phyloP scores from a whole-genome alignment of 2,888 invertebrate species.

The Orthosia incerta region DNA sequence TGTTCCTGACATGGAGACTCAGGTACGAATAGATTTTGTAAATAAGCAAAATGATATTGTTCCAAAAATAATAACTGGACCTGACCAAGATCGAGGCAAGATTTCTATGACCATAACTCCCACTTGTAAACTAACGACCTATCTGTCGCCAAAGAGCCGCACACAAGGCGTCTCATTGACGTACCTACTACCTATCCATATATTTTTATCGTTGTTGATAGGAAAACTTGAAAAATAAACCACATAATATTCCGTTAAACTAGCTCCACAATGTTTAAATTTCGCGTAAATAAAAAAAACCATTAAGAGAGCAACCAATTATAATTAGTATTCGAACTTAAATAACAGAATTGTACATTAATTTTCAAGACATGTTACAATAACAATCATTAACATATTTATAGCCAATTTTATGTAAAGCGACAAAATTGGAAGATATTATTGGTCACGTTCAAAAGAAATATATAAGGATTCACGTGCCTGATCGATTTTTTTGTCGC shows the following conservation, averaged over 20 bases:
- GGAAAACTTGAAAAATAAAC: slow-evolving; percentile 29
- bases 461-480: neutral
- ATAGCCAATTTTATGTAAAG: slow-evolving; percentile 27
- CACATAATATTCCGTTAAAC: slow-evolving; percentile 26
- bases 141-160: slow-evolving; percentile 24
- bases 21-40: no score
- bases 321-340: slow-evolving; percentile 57
- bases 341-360: slow-evolving; percentile 42
- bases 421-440: slow-evolving; percentile 5
- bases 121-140: neutral
- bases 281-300: slow-evolving; percentile 49
- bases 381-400: slow-evolving; percentile 56
- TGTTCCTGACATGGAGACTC: no score
- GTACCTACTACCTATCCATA: neutral
- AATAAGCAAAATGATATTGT: no score
- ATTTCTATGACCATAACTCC: neutral
- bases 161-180: slow-evolving; percentile 16
- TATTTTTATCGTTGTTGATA: slow-evolving; percentile 24
- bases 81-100: neutral
- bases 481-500: neutral
- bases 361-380: slow-evolving; percentile 49
- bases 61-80: neutral
- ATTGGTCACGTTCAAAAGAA: neutral
- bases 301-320: slow-evolving; percentile 38
- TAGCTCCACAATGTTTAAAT: slow-evolving; percentile 35